Evolutionary conservation across 2,888 invertebrate genomes (phyloP), one percentile per base, ranked within the genome.

Genomic region (Masnerella sp.): DNA sequence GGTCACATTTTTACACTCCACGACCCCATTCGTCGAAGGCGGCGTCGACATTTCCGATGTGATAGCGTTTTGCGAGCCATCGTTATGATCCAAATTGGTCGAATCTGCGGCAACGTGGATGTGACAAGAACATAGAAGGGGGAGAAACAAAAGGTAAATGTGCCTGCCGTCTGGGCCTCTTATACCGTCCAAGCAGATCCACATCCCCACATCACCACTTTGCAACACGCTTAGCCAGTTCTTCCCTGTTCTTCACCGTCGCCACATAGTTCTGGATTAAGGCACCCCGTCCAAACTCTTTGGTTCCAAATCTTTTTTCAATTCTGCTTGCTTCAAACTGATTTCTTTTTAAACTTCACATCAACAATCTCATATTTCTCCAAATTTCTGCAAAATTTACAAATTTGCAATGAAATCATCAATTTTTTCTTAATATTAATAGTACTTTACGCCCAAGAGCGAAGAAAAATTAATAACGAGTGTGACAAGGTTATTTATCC

Each of bases 201-300:
- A 86, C 87, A 87, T 87, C 83, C 86, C 87, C 85, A 86, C 87
- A 87, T 87, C 82, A 87, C 86, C 84, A 83, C 73, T 62, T 74
- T 58, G 34, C 49, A 51, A 68, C 68, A 34, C 64, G 17, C 62
- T 43, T 18, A 42, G 58, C 68, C 68, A 71, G 59, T 65, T 17
- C 18, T 54, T 52, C 22, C 30, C 47, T 38, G 34, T 30, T 52
- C 17, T 61, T 61, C 54, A 56, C 73, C 56, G 34, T 42, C 15
- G 25, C 9, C 22, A 51, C 62, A 73, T 73, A 32, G 38, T 42
- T 32, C 12, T 40, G 9, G 32, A 20, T 49, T 67, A 61, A 72
- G 65, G 72, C 67, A 67, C 67, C 64, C 61, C 20, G n/a, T n/a
- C 49, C 36, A 34, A 25, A n/a, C n/a, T n/a, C n/a, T n/a, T n/a